Conservation (phyloP, 53 echinoderm and acorn worm species). For the Holothuria scabra region DNA sequence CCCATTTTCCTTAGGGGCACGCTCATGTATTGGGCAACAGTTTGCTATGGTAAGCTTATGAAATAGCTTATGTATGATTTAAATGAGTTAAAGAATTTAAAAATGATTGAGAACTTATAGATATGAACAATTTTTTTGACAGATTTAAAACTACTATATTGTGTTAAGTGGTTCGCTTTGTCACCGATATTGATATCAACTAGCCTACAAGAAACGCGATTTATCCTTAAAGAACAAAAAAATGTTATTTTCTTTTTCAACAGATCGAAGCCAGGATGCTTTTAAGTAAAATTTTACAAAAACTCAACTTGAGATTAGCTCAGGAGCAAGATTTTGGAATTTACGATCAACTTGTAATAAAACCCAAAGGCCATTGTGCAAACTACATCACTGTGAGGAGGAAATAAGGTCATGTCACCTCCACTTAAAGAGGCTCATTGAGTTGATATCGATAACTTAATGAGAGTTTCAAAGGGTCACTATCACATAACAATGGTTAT, state of each 20-base stretch:
- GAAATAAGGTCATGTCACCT: background rate
- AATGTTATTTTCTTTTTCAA: background rate
- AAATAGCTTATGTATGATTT: background rate
- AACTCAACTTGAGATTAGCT: conserved; percentile 21
- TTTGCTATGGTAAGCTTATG: conserved; percentile 27
- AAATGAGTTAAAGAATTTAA: too few relatives aligned
- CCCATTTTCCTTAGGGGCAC: conserved; percentile 23
- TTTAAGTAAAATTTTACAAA: conserved; percentile 19
- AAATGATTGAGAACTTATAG: too few relatives aligned
- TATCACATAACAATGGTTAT: too few relatives aligned
- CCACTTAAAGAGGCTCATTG: background rate
- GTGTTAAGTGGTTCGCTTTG: too few relatives aligned
- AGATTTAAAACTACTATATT: too few relatives aligned
- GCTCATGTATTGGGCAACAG: conserved; percentile 37
- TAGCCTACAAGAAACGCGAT: too few relatives aligned
- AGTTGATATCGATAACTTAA: too few relatives aligned
- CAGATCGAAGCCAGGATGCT: conserved; percentile 50
- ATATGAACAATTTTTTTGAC: too few relatives aligned
- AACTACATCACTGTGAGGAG: conserved; percentile 19
- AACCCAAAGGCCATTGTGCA: conserved; percentile 35
- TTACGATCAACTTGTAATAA: conserved; percentile 10
- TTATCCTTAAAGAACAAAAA: too few relatives aligned
- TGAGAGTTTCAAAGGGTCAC: too few relatives aligned
- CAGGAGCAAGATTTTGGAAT: conserved; percentile 21
- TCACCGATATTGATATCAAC: too few relatives aligned